Conservation (phyloP, 2,113 vertebrate genomes). For the Mixornis gularis region DNA sequence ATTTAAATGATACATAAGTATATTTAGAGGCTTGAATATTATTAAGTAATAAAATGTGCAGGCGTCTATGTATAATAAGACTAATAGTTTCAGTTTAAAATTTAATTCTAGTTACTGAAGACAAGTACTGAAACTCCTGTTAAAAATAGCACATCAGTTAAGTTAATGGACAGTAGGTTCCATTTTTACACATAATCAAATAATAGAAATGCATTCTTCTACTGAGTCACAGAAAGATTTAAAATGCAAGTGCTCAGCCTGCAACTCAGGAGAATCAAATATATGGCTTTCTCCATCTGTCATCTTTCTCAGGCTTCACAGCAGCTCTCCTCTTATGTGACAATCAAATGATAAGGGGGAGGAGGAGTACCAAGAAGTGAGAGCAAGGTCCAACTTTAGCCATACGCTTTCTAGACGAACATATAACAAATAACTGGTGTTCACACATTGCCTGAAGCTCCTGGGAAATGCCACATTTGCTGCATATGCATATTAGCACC, state of each 20-base stretch:
- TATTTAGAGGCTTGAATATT: neutral
- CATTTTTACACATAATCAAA: neutral
- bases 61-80: neutral
- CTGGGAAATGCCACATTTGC: neutral
- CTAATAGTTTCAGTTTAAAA: neutral
- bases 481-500: neutral
- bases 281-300: rapidly evolving
- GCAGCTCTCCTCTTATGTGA: neutral
- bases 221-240: neutral
- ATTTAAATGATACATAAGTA: neutral
- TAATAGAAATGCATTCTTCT: neutral
- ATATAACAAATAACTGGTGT: rapidly evolving
- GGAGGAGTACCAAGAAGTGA: neutral
- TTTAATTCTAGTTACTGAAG: neutral
- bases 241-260: neutral
- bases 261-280: neutral
- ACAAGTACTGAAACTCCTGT: neutral
- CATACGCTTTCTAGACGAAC: rapidly evolving
- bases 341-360: neutral
- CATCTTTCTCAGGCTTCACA: neutral
- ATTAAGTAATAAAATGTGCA: neutral
- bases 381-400: neutral
- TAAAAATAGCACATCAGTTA: neutral
- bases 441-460: neutral
- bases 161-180: neutral